A percentile compares a stretch with the other conserved stretches of the same genome.
These are phyloP conservation scores for Caenorhabditis auriculariae DNA, from an alignment of 2,888 invertebrate genomes.

Conservation along the genomic window DNA sequence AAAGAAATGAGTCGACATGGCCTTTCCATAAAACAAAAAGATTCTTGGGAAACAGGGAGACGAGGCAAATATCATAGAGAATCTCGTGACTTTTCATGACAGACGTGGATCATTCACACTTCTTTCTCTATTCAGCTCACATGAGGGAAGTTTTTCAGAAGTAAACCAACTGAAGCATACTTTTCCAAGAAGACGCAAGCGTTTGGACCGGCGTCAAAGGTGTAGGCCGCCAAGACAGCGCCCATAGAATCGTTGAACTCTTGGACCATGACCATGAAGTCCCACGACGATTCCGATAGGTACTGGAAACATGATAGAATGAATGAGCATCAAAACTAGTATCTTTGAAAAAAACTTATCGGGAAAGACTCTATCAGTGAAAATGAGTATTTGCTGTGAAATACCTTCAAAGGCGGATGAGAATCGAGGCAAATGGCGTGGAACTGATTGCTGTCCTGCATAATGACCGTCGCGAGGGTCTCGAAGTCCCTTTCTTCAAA, in stretches of 20 bases:
- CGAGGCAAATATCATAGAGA: too few species aligned
- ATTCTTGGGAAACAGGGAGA: too few species aligned
- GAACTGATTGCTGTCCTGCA: conserved; percentile 93
- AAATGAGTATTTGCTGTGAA: background rate
- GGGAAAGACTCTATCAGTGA: too few species aligned
- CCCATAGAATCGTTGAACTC: conserved; percentile 72
- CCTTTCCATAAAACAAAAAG: background rate
- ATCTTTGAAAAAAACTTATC: too few species aligned
- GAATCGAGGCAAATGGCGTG: conserved; percentile 91
- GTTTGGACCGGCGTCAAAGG: conserved; percentile 80
- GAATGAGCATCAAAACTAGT: too few species aligned
- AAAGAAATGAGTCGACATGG: background rate
- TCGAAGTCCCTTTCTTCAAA: conserved; percentile 77
- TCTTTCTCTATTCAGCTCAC: too few species aligned
- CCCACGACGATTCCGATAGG: conserved; percentile 83
- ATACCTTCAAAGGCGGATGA: conserved; percentile 77
- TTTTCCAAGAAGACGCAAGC: conserved; percentile 36
- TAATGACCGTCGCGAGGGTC: conserved; percentile 86
- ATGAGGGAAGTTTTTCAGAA: background rate
- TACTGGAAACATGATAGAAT: conserved; percentile 71
- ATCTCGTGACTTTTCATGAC: too few species aligned
- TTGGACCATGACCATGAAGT: conserved; percentile 80
- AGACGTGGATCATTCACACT: too few species aligned
- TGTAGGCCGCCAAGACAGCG: conserved; percentile 79
- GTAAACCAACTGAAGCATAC: conserved; percentile 4